Evolutionary conservation across 2,797 vertebrate genomes (phyloP), one percentile per base, ranked within the genome.

Genomic region (Heteromormyrus szaboi): DNA sequence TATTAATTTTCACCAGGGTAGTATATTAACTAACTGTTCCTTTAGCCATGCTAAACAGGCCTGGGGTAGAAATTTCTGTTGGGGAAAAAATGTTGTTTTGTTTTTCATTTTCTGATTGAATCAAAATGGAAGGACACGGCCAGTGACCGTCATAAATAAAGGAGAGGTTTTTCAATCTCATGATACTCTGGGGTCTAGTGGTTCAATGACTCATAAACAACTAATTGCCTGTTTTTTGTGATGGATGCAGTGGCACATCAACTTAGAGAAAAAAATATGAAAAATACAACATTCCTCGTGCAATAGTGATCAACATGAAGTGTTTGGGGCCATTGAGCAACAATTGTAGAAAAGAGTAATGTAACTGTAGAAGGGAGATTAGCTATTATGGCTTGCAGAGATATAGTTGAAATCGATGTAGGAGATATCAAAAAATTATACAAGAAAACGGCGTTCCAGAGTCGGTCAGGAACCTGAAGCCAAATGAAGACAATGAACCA

Each of bases 91-190:
- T 44, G 2, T 19, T 44, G 33, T 79, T 79, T 79, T 68, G 33
- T 79, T 79, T 79, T 79, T 79, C 14, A 44, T 79, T 44, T 44
- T 79, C 33, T 76, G 68, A 76, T 76, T 37, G 37, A 41, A 76
- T 79, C 37, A 44, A 19, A 79, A 79, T 17, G 37, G 33, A 79
- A 79, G 33, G 72, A 79, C 72, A 79, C 14, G 14, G 33, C 33
- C 72, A 41, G 33, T 79, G 72, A 79, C 37, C 44, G 72, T 79
- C 72, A 79, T 79, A 79, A 79, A 79, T n/a, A 79, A 79, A 79
- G 72, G 72, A 79, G 72, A 44, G 33, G 37, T 79, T 79, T 79
- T 79, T 79, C 37, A 44, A 79, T 79, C 37, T 79, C 72, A 79
- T 79, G 33, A 79, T 41, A 44, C 72, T 79, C 33, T 79, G 65